Conservation (phyloP, 1,140 invertebrate genomes). For the Neodiprion lecontei region DNA sequence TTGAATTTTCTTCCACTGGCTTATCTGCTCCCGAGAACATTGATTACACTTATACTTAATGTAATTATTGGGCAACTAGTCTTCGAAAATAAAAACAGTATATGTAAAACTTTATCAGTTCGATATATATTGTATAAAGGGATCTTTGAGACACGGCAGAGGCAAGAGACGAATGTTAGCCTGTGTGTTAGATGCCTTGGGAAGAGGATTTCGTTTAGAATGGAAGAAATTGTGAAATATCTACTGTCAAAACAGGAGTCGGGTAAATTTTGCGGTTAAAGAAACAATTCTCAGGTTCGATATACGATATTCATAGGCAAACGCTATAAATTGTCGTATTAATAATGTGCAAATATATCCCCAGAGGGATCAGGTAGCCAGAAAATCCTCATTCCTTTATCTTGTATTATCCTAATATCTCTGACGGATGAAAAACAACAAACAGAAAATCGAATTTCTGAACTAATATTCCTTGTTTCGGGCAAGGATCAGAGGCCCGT, state of each 20-base stretch:
- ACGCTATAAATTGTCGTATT: too few species aligned
- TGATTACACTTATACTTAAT: too few species aligned
- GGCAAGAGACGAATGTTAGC: conserved; percentile 14
- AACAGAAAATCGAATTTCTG: not conserved
- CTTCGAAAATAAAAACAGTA: too few species aligned
- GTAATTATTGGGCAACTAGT: too few species aligned
- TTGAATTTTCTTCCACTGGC: too few species aligned
- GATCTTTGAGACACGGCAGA: conserved; percentile 1
- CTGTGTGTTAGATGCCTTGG: not conserved
- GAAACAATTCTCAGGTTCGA: not conserved
- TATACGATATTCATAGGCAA: too few species aligned
- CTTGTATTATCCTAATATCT: not conserved
- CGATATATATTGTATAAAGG: conserved; percentile 1
- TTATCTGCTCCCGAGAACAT: too few species aligned
- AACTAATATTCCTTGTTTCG: conserved; percentile 50
- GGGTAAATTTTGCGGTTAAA: conserved; percentile 10
- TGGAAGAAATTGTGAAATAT: not conserved
- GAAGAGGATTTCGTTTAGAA: conserved; percentile 7
- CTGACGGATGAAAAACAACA: not conserved
- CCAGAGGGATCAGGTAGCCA: not conserved
- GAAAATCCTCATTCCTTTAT: not conserved
- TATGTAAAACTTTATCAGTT: too few species aligned
- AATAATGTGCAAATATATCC: not conserved
- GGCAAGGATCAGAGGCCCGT: conserved; percentile 69
- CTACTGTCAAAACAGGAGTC: not conserved